These are phyloP conservation scores for Drosophila punjabiensis DNA, from an alignment of 1,140 invertebrate genomes.

Conservation along the genomic window DNA sequence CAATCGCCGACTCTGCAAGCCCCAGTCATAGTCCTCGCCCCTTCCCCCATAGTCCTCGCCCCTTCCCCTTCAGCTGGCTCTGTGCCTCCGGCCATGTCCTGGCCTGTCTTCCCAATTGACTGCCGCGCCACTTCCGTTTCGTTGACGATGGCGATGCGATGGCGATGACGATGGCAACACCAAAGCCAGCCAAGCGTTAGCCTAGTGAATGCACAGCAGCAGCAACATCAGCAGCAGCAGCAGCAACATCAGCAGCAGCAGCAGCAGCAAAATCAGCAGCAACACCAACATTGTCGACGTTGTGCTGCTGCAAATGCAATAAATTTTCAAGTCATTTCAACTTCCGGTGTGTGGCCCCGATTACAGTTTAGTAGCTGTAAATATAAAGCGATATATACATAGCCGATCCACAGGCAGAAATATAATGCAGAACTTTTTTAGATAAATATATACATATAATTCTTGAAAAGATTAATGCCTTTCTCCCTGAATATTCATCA, in stretches of 20 bases:
- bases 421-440: background rate
- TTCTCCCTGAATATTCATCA: too few relatives aligned
- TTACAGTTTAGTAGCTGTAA: constrained; percentile 84
- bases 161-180: constrained; percentile 45
- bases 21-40: background rate
- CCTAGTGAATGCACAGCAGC: constrained; percentile 61
- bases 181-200: constrained; percentile 53
- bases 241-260: constrained; percentile 17
- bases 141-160: constrained; percentile 49
- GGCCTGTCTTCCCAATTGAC: constrained; percentile 74
- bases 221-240: constrained; percentile 35
- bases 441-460: background rate
- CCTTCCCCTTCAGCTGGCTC: constrained; percentile 6
- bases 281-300: constrained; percentile 30
- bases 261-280: constrained; percentile 25
- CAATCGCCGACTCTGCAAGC: constrained; percentile 54
- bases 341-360: constrained; percentile 81
- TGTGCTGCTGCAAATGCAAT: constrained; percentile 75
- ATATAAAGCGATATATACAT: constrained; percentile 65
- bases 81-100: constrained; percentile 64
- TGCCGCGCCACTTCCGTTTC: constrained; percentile 76
- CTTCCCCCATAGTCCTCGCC: background rate
- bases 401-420: background rate
- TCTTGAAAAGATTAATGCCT: background rate
- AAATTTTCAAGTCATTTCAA: constrained; percentile 84